Conservation (phyloP, 2,113 vertebrate species). For the Balaenoptera acutorostrata region DNA sequence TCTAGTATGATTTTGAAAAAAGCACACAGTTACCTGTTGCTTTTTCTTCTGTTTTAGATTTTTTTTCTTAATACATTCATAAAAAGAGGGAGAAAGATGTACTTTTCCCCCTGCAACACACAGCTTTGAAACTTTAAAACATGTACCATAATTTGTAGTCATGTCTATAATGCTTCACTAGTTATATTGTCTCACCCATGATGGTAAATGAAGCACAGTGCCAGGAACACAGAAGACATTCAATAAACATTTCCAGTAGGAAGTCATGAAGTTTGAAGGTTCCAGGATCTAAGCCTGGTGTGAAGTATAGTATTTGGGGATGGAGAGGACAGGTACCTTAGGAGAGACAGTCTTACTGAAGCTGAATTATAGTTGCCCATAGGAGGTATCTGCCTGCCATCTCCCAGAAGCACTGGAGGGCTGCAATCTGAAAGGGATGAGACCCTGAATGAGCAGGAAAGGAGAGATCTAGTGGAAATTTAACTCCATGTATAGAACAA, state of each 20-base stretch:
- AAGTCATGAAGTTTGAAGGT: neutral
- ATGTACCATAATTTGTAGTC: neutral
- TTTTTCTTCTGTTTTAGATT: neutral
- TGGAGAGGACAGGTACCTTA: neutral
- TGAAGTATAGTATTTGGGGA: neutral
- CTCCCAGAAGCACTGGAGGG: neutral
- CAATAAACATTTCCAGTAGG: neutral
- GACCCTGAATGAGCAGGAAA: neutral
- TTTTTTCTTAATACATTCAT: neutral
- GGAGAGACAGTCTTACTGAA: neutral
- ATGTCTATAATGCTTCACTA: neutral
- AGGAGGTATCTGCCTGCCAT: neutral
- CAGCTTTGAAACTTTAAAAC: neutral
- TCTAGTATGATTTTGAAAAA: neutral
- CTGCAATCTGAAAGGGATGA: neutral
- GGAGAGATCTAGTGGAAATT: neutral
- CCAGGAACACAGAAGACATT: neutral
- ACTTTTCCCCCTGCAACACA: neutral
- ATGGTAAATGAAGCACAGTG: neutral
- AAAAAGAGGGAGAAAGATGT: neutral
- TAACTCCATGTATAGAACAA: neutral
- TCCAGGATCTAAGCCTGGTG: neutral
- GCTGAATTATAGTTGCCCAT: neutral
- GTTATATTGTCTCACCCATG: neutral
- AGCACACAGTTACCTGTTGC: neutral